Base-by-base conservation (phyloP, 2,888 invertebrate species). In the Meganola albula region DNA sequence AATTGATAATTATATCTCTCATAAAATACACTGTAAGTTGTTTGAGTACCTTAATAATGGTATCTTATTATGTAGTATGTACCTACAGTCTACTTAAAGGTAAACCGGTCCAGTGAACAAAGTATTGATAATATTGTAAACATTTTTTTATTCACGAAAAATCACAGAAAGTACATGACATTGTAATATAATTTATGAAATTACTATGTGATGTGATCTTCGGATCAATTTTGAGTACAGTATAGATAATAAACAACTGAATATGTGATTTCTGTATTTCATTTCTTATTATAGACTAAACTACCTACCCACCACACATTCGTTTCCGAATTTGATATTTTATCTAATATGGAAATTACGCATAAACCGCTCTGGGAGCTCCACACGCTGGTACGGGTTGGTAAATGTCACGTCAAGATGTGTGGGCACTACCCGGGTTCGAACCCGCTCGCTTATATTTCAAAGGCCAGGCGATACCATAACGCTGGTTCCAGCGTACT, bases 141-240 rank as follows among this genome's bases (percentile, higher is more conserved):
- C 76, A 77, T 83, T 84, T 85, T 84, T 85, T 85, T 85, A 85
- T 82, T 85, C 78, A 79, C 73, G 74, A 83, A 70, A 83, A 83
- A 75, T 83, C 72, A 82, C 80, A 83, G 77, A 80, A 80, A 85
- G 82, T 84, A 84, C 84, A 87, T 87, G 85, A 87, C 86, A 87
- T 87, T 86, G 85, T 87, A 87, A 86, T 85, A 85, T 86, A 87
- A 84, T 84, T 84, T 87, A 84, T 87, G 79, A 85, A 87, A 84
- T 90, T 89, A 90, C 89, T 89, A 90, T 90, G 90, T 90, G 90
- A 90, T 90, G 89, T 88, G 90, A 89, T 90, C 89, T 85, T 85
- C 85, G 88, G 90, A 90, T 90, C 90, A 88, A 89, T 90, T 90
- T 90, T 90, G 89, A 90, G 89, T 90, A 90, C 89, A 90, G 89